A percentile compares a stretch with the other conserved stretches of the same genome.
Evolutionary conservation across 2,113 vertebrate species (phyloP).

Genomic region (Piprites chloris): DNA sequence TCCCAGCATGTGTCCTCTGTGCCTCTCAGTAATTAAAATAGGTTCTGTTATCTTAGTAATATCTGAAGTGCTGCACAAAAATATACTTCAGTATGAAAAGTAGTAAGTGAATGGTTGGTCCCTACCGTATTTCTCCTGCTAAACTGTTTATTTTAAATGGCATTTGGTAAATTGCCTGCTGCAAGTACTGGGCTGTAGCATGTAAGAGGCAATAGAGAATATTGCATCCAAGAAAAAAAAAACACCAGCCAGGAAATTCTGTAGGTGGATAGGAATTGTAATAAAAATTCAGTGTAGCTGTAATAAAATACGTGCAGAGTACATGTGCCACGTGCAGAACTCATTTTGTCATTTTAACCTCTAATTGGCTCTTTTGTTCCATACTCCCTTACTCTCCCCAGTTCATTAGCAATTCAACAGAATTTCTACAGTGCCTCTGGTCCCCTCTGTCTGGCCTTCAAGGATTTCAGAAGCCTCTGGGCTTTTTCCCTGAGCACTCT

Average conservation of each 20-base stretch:
- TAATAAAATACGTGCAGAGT: constrained; percentile 1
- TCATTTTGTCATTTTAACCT: constrained; percentile 7
- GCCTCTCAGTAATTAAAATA: neutral
- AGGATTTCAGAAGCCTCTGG: neutral
- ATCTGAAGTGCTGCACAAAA: neutral
- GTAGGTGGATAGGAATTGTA: constrained; percentile 28
- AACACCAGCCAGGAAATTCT: neutral
- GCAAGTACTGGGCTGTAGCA: neutral
- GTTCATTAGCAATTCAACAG: neutral
- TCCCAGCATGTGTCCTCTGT: neutral
- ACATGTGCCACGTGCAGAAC: neutral
- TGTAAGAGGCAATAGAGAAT: neutral
- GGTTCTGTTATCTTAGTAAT: neutral
- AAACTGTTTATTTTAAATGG: neutral
- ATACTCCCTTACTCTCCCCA: neutral
- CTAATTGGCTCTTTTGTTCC: neutral
- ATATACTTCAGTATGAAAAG: neutral
- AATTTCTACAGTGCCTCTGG: neutral
- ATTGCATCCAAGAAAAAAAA: neutral
- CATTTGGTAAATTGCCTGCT: neutral
- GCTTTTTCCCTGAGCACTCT: neutral
- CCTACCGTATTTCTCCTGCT: neutral
- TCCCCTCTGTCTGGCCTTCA: neutral
- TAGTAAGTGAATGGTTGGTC: neutral
- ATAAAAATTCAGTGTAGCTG: neutral